Base-by-base conservation (phyloP, 2,888 invertebrate species). In the Conistra vaccinii region DNA sequence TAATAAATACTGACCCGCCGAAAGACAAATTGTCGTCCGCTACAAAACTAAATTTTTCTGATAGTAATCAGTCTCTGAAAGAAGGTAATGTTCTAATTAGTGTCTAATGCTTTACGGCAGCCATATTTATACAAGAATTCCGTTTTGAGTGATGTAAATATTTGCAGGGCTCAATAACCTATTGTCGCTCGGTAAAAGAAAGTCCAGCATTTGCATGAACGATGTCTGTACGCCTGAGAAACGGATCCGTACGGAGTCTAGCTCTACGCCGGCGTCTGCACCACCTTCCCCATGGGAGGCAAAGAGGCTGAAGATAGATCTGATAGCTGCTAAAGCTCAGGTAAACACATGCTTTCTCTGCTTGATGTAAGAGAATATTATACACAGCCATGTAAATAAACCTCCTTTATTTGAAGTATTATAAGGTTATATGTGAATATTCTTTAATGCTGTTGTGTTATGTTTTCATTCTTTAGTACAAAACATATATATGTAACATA, bases 201-300 rank as follows among this genome's bases (percentile, higher is more conserved):
- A 96, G 87, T 93, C 93, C 2, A 94, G 94, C 81, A 83, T 94
- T 71, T 92, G 91, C 48, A 78, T 85, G 62, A 80, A 85, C 20
- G 94, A 93, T 69, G 75, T 78, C 7, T 84, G 87, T 51, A 95
- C 96, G 10, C 95, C 96, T 5, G 94, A 92, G 35, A 96, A 96
- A 85, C 92, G 95, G 55, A 69, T 86, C n/a, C 92, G 96, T 26
- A 91, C 90, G 14, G 95, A 96, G 4, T 95, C 95, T 51, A 87
- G 83, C 20, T 90, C 91, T 0, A 93, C 89, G 71, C 85, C 90
- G 29, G 83, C 89, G 7, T 83, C 91, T 1, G 87, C 88, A 2
- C 92, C 94, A 2, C 92, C 96, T 2, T 97, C 97, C 1, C 98
- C 98, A 0, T 97, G 98, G 97, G 98, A 98, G 92, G 93, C 97